phyloP scores from a whole-genome alignment of 2,113 vertebrate genomes.

The Megaptera novaeangliae region DNA sequence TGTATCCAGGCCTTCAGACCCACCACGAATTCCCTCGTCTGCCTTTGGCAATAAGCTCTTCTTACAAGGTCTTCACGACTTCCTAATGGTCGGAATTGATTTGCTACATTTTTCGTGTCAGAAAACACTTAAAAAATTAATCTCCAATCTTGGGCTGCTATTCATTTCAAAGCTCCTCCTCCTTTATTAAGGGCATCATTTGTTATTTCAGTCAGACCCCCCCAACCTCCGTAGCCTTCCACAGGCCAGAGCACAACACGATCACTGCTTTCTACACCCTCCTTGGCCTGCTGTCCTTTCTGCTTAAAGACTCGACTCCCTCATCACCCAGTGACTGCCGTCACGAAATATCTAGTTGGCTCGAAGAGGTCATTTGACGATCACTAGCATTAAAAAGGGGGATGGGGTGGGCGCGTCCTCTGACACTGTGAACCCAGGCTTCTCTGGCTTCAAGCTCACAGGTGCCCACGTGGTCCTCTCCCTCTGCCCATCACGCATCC shows the following conservation, averaged over 20 bases:
- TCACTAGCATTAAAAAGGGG: neutral
- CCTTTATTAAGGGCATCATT: neutral
- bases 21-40: neutral
- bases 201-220: neutral
- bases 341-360: neutral
- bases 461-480: neutral
- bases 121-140: conserved; percentile 49
- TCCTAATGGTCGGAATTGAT: neutral
- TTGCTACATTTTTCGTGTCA: conserved; percentile 54
- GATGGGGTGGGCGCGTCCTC: neutral
- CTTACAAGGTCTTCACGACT: neutral
- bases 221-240: accelerated
- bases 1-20: neutral
- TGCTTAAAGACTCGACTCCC: neutral
- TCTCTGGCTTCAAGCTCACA: neutral
- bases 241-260: accelerated
- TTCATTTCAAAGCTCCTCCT: conserved; percentile 29
- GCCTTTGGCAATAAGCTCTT: neutral
- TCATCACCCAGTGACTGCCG: neutral
- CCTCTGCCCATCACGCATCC: accelerated
- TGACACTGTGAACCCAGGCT: no score
- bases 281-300: neutral
- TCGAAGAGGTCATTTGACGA: neutral
- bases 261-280: neutral
- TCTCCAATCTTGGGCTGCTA: conserved; percentile 9